These are phyloP conservation scores for Yoshiicerus persimilis DNA, from an alignment of 1,140 invertebrate species.

Conservation along the genomic window DNA sequence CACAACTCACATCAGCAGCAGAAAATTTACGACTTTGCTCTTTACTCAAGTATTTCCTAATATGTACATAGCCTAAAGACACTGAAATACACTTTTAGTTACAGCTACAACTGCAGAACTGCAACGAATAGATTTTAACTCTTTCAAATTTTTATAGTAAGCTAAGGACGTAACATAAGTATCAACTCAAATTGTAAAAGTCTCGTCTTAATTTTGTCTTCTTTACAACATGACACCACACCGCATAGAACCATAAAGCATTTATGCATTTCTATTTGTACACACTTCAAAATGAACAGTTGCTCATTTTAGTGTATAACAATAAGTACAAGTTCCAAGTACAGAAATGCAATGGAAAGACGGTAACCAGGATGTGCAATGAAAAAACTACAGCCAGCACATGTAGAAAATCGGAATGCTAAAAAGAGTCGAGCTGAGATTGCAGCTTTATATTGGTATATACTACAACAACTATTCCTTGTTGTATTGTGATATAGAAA, in stretches of 20 bases:
- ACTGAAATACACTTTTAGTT: background rate
- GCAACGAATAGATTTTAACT: too few species aligned
- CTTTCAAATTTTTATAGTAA: too few species aligned
- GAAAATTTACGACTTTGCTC: background rate
- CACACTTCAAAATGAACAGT: background rate
- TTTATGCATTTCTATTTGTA: constrained; percentile 1
- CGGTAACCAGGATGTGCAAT: background rate
- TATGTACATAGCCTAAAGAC: background rate
- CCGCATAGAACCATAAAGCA: background rate
- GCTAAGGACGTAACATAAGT: too few species aligned
- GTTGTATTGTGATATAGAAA: background rate
- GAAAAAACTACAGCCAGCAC: background rate
- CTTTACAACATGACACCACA: background rate
- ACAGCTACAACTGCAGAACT: too few species aligned
- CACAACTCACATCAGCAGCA: background rate
- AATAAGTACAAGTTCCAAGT: background rate
- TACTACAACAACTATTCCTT: background rate
- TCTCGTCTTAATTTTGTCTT: background rate
- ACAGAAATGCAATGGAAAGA: background rate
- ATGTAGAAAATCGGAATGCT: too few species aligned
- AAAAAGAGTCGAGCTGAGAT: too few species aligned
- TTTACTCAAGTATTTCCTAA: background rate
- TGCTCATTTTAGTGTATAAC: background rate
- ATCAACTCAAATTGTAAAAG: background rate
- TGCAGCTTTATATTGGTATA: too few species aligned